phyloP scores from a whole-genome alignment of 2,888 invertebrate genomes.

The Drosophila subquinaria region DNA sequence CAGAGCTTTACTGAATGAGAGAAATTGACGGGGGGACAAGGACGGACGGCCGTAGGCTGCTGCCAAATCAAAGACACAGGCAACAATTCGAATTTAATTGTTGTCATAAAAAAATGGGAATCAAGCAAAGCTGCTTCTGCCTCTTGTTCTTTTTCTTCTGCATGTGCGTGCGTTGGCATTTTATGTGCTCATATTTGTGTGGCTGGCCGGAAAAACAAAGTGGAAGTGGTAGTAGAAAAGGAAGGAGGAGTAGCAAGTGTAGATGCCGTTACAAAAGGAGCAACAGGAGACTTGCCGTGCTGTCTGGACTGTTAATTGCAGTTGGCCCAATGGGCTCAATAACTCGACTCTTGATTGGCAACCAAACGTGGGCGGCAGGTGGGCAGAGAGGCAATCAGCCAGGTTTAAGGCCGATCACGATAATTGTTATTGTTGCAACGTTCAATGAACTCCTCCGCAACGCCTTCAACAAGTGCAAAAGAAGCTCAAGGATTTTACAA shows the following conservation, averaged over 20 bases:
- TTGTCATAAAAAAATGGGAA: conserved; percentile 61
- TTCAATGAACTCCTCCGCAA: conserved; percentile 56
- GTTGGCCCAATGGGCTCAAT: conserved; percentile 65
- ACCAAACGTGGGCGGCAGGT: conserved; percentile 19
- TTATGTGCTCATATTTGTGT: conserved; percentile 36
- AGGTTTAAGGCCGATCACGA: conserved; percentile 55
- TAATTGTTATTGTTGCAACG: conserved; percentile 54
- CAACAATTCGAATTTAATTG: conserved; percentile 77
- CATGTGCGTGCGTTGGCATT: conserved; percentile 59
- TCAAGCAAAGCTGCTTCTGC: conserved; percentile 35
- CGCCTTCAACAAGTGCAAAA: conserved; percentile 54
- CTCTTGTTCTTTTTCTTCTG: background rate
- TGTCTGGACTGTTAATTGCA: conserved; percentile 63
- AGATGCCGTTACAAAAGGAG: conserved; percentile 35
- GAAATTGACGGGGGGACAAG: conserved; percentile 11
- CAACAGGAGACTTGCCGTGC: conserved; percentile 56
- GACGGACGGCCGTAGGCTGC: conserved; percentile 13
- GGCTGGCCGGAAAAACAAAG: conserved; percentile 15
- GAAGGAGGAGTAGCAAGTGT: background rate
- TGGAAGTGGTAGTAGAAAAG: background rate
- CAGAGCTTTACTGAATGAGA: conserved; percentile 12
- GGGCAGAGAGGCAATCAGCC: conserved; percentile 14
- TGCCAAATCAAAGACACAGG: conserved; percentile 66
- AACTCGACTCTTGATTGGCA: conserved; percentile 74
- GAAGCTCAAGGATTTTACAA: conserved; percentile 34